Base-by-base conservation (phyloP, 2,797 vertebrate genomes). In the Sylvia borin region DNA sequence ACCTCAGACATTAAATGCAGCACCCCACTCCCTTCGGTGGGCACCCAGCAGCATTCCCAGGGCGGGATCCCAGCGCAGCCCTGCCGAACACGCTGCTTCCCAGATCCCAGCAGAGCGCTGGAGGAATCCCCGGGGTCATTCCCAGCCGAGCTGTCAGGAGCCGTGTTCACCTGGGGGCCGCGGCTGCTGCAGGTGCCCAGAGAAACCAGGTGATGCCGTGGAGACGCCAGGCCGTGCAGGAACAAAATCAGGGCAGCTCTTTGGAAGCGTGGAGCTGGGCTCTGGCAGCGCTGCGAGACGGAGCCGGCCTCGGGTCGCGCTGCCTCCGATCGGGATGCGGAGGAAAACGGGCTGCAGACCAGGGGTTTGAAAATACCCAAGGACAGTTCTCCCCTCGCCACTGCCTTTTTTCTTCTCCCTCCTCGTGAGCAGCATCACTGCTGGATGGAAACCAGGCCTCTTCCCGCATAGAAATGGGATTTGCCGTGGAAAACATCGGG, bases 361-460 rank as follows among this genome's bases (percentile, higher is more conserved):
- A 4, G 61, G 92, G 85, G 82, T 53, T 71, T 60, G 85, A 64
- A 85, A 84, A 58, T 40, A 71, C 87, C 77, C 67, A 45, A 75
- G 90, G 92, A 76, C 8, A 21, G 25, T 60, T 78, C 80, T 84
- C 8, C 32, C 40, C 16, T 31, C 16, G 5, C 8, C 26, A 5
- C 13, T 0, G 32, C 65, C 78, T 71, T 91, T 87, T 50, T 85
- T 38, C 57, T 50, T 74, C 74, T 76, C 57, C 65, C 36, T 90
- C 66, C 85, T 93, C 26, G 5, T 76, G 87, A 82, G 81, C 94
- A 80, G 95, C 85, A 20, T 47, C 18, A 86, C 88, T 90, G 51
- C 54, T 72, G 91, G 86, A 78, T 93, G 92, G 66, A 86, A 86
- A 72, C 80, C 90, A 67, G 91, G 77, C 73, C 64, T 89, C 29